phyloP scores from a whole-genome alignment of 2,797 vertebrate genomes.

The Phaenicophaeus curvirostris region DNA sequence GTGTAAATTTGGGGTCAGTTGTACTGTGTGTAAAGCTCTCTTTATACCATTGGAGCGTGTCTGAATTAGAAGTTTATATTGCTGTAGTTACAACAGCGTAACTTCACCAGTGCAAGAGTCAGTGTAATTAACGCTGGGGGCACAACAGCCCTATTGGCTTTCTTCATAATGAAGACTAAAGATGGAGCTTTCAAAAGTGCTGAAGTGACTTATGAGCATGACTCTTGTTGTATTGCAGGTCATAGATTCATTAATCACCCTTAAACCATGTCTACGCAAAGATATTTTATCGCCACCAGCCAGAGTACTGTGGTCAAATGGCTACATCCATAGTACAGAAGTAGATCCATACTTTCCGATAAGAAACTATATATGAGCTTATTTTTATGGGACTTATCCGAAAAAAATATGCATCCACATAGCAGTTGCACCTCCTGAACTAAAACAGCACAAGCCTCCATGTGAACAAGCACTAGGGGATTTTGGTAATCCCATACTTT shows the following conservation, averaged over 20 bases:
- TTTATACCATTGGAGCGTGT: neutral
- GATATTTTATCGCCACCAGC: constrained; percentile 2
- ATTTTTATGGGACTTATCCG: neutral
- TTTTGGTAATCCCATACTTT: neutral
- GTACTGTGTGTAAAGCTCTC: neutral
- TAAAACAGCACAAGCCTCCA: neutral
- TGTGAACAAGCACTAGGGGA: neutral
- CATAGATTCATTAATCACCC: constrained; percentile 24
- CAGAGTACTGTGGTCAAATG: neutral
- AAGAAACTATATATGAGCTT: neutral
- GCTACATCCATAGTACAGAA: neutral
- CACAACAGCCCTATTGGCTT: neutral
- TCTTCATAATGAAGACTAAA: constrained; percentile 51
- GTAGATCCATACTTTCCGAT: neutral
- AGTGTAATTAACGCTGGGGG: neutral
- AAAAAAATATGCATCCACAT: neutral
- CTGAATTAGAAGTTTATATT: constrained; percentile 28
- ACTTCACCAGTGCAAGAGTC: neutral
- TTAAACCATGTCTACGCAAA: neutral
- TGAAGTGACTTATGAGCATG: neutral
- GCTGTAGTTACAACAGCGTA: constrained; percentile 4
- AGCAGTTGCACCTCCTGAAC: neutral
- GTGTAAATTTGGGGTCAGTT: neutral
- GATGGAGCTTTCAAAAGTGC: constrained; percentile 39
- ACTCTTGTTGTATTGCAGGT: neutral